Base-by-base conservation (phyloP, 1,140 invertebrate genomes). In the Aphaenogaster rudis region DNA sequence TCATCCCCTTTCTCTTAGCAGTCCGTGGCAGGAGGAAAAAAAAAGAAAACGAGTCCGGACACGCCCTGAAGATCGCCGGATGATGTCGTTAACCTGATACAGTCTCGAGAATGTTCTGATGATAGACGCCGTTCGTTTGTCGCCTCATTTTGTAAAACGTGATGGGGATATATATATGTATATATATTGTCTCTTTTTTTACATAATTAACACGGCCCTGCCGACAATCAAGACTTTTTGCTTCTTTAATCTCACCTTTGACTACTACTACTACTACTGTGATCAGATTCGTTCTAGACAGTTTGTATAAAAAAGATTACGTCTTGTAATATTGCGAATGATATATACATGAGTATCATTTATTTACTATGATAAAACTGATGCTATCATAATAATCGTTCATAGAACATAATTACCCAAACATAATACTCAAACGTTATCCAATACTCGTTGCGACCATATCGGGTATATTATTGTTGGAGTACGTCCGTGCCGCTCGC, bases 31-130 rank as follows among this genome's bases (percentile, higher is more conserved):
- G 45, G n/a, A 45, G 33, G 21, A 57, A 45, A 84, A 87, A 85
- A 77, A 76, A 82, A 61, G 77, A 67, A 71, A 71, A 86, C 48
- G 84, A 79, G 82, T 78, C 45, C 77, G 39, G 59, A 52, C 39
- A 84, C 76, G 63, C 59, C 61, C 61, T 54, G 54, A 59, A 39
- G 61, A 82, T 63, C 86, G 21, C 67, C 72, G 57, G 52, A 69
- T 66, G 66, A 84, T 84, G 80, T 84, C 80, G 80, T 84, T 84
- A 84, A 84, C 80, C 80, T 63, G 80, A 48, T 45, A 61, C 36
- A 39, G 54, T 84, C 80, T 61, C 28, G 54, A 82, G 42, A 59
- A 69, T 77, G 64, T 39, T 78, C 28, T 59, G 52, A 57, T 21
- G 28, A 28, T 17, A 50, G 42, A 66, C 36, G 54, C 13, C 3